Conservation (phyloP, 2,113 vertebrate genomes). For the Tichodroma muraria region DNA sequence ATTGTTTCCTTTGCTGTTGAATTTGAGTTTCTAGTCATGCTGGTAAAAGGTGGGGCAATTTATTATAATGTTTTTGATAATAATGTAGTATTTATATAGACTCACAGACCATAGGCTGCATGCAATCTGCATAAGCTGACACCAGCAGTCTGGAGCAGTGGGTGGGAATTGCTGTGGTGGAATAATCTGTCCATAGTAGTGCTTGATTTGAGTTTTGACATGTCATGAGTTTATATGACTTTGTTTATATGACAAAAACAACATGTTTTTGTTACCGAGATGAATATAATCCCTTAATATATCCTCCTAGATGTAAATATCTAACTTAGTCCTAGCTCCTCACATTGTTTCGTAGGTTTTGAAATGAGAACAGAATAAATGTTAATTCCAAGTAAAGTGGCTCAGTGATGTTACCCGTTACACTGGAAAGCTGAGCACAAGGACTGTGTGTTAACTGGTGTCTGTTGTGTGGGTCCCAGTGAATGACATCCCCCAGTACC, state of each 20-base stretch:
- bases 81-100: not conserved
- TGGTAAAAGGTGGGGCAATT: not conserved
- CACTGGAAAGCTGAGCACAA: not conserved
- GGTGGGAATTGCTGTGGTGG: not conserved
- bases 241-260: not conserved
- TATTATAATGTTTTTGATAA: not conserved
- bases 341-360: not conserved
- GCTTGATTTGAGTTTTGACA: not conserved
- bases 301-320: not conserved
- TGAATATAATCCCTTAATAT: not conserved
- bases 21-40: not conserved
- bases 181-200: not conserved
- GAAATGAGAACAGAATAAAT: not conserved
- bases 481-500: slow-evolving; percentile 89
- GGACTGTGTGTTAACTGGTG: not conserved
- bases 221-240: not conserved
- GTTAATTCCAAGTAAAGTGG: not conserved
- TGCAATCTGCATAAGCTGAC: not conserved
- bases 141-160: not conserved
- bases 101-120: not conserved
- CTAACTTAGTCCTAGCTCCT: not conserved
- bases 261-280: not conserved
- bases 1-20: not conserved
- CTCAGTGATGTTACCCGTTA: not conserved
- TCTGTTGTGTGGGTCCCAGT: slow-evolving; percentile 65